Percentiles rank a stretch among this genome's conserved stretches.
Conservation (phyloP, 2,113 vertebrate species). For the Callithrix jacchus region DNA sequence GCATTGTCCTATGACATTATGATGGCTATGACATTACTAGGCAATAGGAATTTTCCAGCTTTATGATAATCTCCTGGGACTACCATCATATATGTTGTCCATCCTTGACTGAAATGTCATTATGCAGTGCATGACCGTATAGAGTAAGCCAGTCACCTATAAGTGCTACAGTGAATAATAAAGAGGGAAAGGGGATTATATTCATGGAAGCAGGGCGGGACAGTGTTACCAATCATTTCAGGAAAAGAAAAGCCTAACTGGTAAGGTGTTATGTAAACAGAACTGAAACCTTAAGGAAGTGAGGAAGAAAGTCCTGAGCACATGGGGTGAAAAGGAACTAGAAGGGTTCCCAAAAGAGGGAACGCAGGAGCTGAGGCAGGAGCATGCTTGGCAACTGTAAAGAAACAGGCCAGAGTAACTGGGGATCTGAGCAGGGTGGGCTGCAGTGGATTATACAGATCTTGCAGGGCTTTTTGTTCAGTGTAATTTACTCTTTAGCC, state of each 20-base stretch:
- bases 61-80: not conserved
- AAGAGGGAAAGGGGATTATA: not conserved
- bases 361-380: not conserved
- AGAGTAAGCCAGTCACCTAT: not conserved
- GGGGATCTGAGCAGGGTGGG: rapidly evolving
- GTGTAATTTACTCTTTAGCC: not conserved
- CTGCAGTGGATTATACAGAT: not conserved
- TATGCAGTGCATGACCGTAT: not conserved
- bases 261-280: not conserved
- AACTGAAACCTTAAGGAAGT: not conserved
- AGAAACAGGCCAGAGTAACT: not conserved
- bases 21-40: not conserved
- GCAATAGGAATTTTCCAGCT: not conserved
- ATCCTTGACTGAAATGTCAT: not conserved
- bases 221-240: not conserved
- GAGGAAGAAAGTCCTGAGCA: not conserved
- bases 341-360: not conserved
- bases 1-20: not conserved
- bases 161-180: not conserved
- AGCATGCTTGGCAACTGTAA: not conserved
- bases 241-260: not conserved
- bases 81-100: not conserved
- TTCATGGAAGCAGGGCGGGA: not conserved
- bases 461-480: not conserved
- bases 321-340: not conserved